These are phyloP conservation scores for Neosilurus mollespiculum DNA, from an alignment of 2,797 vertebrate genomes.

Conservation along the genomic window DNA sequence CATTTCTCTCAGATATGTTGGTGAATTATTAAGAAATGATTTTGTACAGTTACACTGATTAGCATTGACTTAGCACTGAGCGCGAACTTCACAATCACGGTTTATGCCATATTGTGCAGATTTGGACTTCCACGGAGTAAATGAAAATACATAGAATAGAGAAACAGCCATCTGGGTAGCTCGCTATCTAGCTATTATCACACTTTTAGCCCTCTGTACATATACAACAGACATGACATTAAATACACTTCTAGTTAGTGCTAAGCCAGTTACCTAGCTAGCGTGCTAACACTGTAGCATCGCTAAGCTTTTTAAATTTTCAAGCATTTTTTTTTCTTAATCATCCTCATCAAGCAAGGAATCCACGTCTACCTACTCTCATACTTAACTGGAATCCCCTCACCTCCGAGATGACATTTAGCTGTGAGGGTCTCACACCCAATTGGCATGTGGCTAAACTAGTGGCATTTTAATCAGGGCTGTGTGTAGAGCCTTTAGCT, in stretches of 20 bases:
- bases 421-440: background rate
- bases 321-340: background rate
- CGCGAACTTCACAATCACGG: too few species aligned
- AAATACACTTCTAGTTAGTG: background rate
- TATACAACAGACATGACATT: background rate
- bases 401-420: background rate
- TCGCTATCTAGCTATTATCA: background rate
- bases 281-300: background rate
- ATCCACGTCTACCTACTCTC: background rate
- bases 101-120: background rate
- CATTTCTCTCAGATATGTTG: background rate
- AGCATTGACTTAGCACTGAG: background rate
- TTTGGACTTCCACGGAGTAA: background rate
- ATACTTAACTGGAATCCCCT: background rate
- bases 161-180: background rate
- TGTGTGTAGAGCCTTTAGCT: background rate
- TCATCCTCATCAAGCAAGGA: background rate
- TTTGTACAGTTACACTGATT: background rate
- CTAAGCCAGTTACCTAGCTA: background rate
- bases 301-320: background rate
- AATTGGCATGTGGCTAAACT: slow-evolving; percentile 12
- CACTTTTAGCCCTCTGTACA: background rate
- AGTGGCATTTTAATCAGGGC: slow-evolving; percentile 6
- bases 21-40: background rate
- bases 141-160: background rate